phyloP scores from a whole-genome alignment of 2,113 vertebrate species.

The Apaloderma vittatum region DNA sequence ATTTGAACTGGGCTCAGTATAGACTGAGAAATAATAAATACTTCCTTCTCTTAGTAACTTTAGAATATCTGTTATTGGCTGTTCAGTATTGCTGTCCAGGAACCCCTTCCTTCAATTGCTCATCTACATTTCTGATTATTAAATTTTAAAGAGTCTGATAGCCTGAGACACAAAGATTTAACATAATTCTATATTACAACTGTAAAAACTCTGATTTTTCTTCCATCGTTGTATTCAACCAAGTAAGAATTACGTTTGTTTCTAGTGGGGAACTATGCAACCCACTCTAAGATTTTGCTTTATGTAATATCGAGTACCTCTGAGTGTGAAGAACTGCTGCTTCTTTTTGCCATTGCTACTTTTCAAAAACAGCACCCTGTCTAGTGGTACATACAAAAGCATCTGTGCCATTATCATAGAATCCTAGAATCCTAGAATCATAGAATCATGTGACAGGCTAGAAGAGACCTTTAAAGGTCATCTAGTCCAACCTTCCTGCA shows the following conservation, averaged over 20 bases:
- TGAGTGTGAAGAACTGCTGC: background rate
- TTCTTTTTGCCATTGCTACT: background rate
- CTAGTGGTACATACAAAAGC: background rate
- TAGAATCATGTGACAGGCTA: no score
- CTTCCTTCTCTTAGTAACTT: background rate
- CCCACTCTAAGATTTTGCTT: background rate
- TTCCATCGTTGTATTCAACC: background rate
- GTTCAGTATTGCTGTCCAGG: background rate
- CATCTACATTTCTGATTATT: conserved; percentile 28
- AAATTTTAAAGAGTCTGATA: conserved; percentile 48
- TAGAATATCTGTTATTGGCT: background rate
- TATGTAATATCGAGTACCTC: background rate
- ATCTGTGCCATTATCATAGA: background rate
- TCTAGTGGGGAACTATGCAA: background rate
- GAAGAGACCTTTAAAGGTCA: no score
- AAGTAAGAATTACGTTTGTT: background rate
- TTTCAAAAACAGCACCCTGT: background rate
- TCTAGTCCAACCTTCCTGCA: no score
- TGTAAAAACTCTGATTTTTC: background rate
- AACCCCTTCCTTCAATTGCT: background rate
- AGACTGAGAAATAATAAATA: background rate
- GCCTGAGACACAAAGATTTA: conserved; percentile 31
- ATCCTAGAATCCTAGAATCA: no score
- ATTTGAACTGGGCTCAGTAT: background rate
- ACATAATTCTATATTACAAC: background rate